Conservation (phyloP, 2,113 vertebrate genomes). For the Balaenoptera acutorostrata region DNA sequence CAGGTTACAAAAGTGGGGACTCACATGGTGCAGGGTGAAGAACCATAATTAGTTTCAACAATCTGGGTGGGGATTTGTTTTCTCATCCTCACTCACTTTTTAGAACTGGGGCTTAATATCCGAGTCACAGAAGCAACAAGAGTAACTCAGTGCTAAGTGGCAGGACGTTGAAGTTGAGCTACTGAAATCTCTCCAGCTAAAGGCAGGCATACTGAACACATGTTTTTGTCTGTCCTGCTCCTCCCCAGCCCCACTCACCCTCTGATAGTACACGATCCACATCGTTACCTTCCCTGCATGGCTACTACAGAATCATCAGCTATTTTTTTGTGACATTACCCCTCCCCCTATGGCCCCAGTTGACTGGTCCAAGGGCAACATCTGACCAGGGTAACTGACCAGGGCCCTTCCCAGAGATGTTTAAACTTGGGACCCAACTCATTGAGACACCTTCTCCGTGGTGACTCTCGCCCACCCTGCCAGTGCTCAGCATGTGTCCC, state of each 20-base stretch:
- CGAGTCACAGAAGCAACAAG: background rate
- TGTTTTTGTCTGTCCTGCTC: background rate
- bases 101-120: background rate
- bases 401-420: background rate
- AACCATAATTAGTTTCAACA: background rate
- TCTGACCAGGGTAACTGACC: background rate
- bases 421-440: background rate
- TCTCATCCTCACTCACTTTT: background rate
- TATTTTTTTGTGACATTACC: background rate
- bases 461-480: background rate
- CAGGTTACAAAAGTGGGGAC: background rate
- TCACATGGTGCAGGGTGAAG: too few species aligned
- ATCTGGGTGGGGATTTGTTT: background rate
- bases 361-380: background rate
- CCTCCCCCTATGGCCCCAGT: too few species aligned
- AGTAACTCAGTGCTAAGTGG: background rate
- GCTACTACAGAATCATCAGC: background rate
- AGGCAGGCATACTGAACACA: background rate
- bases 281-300: background rate
- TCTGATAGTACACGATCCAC: fast-evolving
- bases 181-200: background rate
- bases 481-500: fast-evolving
- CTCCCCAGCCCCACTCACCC: background rate
- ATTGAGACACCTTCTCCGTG: background rate
- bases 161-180: background rate